Conservation (phyloP, 2,888 invertebrate species). For the Epinotia nisella region DNA sequence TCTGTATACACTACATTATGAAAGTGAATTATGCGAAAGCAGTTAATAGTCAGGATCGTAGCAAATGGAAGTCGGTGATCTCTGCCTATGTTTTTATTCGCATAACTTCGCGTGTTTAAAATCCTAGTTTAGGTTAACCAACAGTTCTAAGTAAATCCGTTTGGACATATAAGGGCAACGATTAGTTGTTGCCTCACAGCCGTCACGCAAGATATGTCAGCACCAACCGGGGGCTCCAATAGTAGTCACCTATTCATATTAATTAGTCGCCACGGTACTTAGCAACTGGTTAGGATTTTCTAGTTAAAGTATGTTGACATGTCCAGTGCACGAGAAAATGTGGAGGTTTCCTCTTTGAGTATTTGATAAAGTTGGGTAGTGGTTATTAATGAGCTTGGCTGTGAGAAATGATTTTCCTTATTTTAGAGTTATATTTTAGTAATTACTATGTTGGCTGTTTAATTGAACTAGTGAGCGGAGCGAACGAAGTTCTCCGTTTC, state of each 20-base stretch:
- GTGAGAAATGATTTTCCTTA: not conserved
- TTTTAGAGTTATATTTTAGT: not conserved
- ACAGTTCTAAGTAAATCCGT: conserved; percentile 8
- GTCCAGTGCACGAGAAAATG: conserved; percentile 5
- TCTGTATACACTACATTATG: no score
- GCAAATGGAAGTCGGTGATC: no score
- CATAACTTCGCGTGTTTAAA: not conserved
- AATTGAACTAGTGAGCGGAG: no score
- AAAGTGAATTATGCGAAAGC: no score
- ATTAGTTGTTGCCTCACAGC: conserved; percentile 16
- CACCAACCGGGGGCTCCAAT: conserved; percentile 12
- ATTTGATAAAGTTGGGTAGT: not conserved
- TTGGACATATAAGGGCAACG: conserved; percentile 19
- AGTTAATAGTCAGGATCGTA: no score
- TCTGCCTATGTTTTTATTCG: no score
- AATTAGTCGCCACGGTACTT: conserved; percentile 6
- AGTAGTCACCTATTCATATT: not conserved
- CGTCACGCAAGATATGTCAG: conserved; percentile 21
- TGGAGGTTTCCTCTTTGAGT: not conserved
- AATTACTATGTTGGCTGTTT: not conserved
- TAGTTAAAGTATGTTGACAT: conserved; percentile 9
- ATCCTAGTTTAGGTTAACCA: not conserved
- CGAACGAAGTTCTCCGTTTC: no score
- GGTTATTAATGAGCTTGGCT: not conserved
- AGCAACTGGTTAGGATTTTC: not conserved